phyloP scores from a whole-genome alignment of 2,888 invertebrate genomes.

The Elaeidobius kamerunicus region DNA sequence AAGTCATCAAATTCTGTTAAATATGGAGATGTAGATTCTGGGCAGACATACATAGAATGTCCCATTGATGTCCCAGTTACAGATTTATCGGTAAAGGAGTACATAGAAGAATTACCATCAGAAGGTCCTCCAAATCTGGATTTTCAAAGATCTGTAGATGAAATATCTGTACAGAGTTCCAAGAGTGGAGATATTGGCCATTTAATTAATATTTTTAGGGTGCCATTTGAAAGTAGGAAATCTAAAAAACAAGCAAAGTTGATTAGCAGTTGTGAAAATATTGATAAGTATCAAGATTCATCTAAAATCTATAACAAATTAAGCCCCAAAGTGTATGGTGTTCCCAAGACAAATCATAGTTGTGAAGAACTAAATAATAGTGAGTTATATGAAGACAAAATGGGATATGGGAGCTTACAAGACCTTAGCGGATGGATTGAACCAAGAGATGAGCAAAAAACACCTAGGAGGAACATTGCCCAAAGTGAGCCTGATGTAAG shows the following conservation, averaged over 20 bases:
- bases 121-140: constrained; percentile 39
- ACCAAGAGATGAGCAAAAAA: constrained; percentile 27
- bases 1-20: constrained; percentile 4
- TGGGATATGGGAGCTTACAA: constrained; percentile 63
- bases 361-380: constrained; percentile 46
- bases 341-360: constrained; percentile 48
- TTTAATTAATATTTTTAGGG: constrained; percentile 44
- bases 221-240: constrained; percentile 43
- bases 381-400: constrained; percentile 43
- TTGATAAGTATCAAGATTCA: constrained; percentile 33
- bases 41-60: constrained; percentile 42
- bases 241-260: constrained; percentile 40
- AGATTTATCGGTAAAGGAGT: constrained; percentile 6
- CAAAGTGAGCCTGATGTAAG: constrained; percentile 67
- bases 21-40: constrained; percentile 28
- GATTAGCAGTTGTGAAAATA: constrained; percentile 45
- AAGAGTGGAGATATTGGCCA: constrained; percentile 54
- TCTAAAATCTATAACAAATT: constrained; percentile 43
- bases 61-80: constrained; percentile 43
- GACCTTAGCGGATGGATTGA: constrained; percentile 52
- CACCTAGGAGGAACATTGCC: constrained; percentile 44
- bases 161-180: constrained; percentile 58
- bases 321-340: constrained; percentile 65
- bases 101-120: constrained; percentile 36
- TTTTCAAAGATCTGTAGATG: constrained; percentile 50